Conservation (phyloP, 2,113 vertebrate species). For the Nibea albiflora region DNA sequence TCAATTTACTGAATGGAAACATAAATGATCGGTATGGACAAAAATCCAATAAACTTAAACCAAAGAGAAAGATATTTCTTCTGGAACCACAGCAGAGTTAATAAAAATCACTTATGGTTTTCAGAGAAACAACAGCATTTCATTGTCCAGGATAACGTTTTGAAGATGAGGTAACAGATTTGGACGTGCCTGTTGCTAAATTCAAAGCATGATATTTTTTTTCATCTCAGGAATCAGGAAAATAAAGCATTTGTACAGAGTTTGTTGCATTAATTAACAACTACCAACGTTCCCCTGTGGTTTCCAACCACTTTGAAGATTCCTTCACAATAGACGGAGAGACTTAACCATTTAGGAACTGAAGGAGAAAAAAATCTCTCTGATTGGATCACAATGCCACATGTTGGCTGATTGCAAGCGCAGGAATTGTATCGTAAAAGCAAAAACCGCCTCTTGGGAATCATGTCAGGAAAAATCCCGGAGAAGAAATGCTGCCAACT, state of each 20-base stretch:
- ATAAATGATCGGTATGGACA: slow-evolving; percentile 64
- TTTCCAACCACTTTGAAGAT: slow-evolving; percentile 80
- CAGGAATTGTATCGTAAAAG: slow-evolving; percentile 77
- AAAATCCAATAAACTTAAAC: slow-evolving; percentile 73
- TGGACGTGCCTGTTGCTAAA: slow-evolving; percentile 70
- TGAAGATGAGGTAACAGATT: slow-evolving; percentile 73
- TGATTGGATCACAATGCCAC: slow-evolving; percentile 81
- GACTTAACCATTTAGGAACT: slow-evolving; percentile 79
- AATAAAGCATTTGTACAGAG: slow-evolving; percentile 73
- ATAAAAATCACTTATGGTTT: slow-evolving; percentile 69
- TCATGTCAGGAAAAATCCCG: slow-evolving; percentile 78
- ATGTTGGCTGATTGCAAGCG: slow-evolving; percentile 78
- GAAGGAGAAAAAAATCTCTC: slow-evolving; percentile 61
- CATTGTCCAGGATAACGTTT: slow-evolving; percentile 65
- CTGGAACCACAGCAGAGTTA: slow-evolving; percentile 62
- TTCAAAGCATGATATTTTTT: slow-evolving; percentile 66
- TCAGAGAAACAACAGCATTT: slow-evolving; percentile 65
- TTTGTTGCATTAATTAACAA: slow-evolving; percentile 81
- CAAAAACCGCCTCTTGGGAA: slow-evolving; percentile 76
- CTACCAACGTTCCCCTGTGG: slow-evolving; percentile 76
- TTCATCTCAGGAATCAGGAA: slow-evolving; percentile 70
- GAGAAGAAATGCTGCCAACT: slow-evolving; percentile 78
- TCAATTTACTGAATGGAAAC: slow-evolving; percentile 77
- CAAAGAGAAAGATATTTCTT: slow-evolving; percentile 52
- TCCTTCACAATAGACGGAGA: slow-evolving; percentile 76